Conservation (phyloP, 2,888 invertebrate genomes). For the Agonopterix alstromeriana region DNA sequence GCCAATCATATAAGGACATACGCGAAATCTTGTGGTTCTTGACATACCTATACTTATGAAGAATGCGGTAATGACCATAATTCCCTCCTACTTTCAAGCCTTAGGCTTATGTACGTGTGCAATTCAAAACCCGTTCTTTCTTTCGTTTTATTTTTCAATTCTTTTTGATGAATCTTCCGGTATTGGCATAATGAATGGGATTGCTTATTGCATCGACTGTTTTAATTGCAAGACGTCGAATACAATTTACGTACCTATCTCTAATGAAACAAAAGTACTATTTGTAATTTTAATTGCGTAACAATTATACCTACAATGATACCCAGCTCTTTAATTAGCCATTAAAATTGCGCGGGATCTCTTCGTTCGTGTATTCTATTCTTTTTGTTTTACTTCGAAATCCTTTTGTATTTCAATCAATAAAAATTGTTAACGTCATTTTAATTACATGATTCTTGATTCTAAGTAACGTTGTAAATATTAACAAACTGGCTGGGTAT, state of each 20-base stretch:
- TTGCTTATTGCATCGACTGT: constrained; percentile 5
- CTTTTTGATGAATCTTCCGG: not conserved
- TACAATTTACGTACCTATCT: constrained; percentile 18
- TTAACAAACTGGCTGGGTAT: too few relatives aligned
- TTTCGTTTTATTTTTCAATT: not conserved
- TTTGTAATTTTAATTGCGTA: constrained; percentile 26
- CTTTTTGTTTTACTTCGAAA: too few relatives aligned
- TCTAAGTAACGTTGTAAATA: too few relatives aligned
- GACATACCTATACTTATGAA: not conserved
- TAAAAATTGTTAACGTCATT: too few relatives aligned
- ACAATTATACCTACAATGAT: constrained; percentile 28
- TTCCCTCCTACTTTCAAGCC: not conserved
- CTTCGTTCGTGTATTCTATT: too few relatives aligned
- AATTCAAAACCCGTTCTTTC: not conserved
- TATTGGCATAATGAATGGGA: not conserved
- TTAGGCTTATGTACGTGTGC: not conserved
- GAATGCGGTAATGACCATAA: not conserved
- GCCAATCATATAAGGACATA: not conserved
- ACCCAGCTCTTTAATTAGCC: constrained; percentile 30
- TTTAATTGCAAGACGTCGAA: constrained; percentile 18
- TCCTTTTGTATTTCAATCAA: too few relatives aligned
- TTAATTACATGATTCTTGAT: too few relatives aligned
- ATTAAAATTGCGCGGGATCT: constrained; percentile 3
- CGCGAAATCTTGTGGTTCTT: not conserved
- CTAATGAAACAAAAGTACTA: constrained; percentile 15